Percentiles rank a stretch among this genome's conserved stretches.
Conservation (phyloP, 2,888 invertebrate genomes). For the Eristalis arbustorum region DNA sequence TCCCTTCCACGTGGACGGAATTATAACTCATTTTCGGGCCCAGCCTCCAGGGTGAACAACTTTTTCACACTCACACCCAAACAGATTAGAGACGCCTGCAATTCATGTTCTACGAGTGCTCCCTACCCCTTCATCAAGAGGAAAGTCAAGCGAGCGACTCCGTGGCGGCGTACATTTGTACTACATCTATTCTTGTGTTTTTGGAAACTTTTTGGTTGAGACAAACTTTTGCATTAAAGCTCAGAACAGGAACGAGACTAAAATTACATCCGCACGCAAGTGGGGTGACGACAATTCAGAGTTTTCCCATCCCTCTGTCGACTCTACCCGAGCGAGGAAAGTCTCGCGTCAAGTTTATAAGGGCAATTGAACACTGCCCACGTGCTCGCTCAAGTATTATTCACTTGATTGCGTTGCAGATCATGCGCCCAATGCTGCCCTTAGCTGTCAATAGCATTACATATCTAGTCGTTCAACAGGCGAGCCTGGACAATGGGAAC, state of each 20-base stretch:
- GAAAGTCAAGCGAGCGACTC: too few species aligned
- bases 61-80: background rate
- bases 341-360: constrained; percentile 19
- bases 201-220: constrained; percentile 3
- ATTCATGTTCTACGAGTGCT: background rate
- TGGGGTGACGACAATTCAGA: constrained; percentile 7
- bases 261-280: background rate
- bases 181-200: constrained; percentile 2
- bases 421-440: constrained; percentile 32
- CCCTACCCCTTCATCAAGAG: background rate
- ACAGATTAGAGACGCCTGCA: background rate
- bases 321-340: background rate
- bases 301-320: background rate
- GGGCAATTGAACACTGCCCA: constrained; percentile 21
- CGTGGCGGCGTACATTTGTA: constrained; percentile 12
- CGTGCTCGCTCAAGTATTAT: constrained; percentile 17
- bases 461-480: background rate
- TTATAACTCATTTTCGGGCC: background rate
- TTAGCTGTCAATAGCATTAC: constrained; percentile 5
- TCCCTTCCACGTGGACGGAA: background rate
- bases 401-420: constrained; percentile 21
- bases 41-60: background rate
- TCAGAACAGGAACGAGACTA: background rate
- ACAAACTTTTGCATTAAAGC: constrained; percentile 35
- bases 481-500: background rate